A percentile compares a stretch with the other conserved stretches of the same genome.
Conservation (phyloP, 2,113 vertebrate genomes). For the Speoplatyrhinus poulsoni region DNA sequence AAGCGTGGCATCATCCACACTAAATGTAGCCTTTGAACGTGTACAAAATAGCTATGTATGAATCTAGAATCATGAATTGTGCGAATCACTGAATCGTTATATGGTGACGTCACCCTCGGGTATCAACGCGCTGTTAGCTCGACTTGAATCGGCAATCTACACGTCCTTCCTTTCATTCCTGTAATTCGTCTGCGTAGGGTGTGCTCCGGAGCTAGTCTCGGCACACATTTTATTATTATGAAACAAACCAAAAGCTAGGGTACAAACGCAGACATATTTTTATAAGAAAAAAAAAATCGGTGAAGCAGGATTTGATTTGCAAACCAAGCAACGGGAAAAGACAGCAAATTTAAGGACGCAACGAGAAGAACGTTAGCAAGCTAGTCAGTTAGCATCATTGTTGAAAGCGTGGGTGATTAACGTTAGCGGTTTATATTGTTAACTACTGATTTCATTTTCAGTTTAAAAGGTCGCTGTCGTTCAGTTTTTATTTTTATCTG, state of each 20-base stretch:
- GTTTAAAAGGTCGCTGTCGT: conserved; percentile 12
- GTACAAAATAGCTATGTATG: no score
- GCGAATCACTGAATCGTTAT: conserved; percentile 48
- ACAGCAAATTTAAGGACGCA: conserved; percentile 51
- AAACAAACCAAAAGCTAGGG: conserved; percentile 81
- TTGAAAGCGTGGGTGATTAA: conserved; percentile 58
- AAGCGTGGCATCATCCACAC: no score
- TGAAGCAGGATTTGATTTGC: conserved; percentile 82
- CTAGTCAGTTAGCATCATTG: conserved; percentile 57
- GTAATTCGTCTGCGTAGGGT: conserved; percentile 77
- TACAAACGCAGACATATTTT: conserved; percentile 75
- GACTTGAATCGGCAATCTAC: conserved; percentile 48
- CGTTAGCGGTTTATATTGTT: conserved; percentile 16
- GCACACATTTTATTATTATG: conserved; percentile 87
- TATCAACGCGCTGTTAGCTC: conserved; percentile 17
- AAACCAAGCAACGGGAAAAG: conserved; percentile 64
- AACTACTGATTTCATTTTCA: background rate
- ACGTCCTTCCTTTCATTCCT: conserved; percentile 69
- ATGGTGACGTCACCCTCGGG: conserved; percentile 27
- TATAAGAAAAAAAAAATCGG: conserved; percentile 75
- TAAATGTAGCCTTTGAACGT: no score
- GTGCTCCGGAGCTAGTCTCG: conserved; percentile 83
- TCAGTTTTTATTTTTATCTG: background rate
- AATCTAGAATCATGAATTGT: background rate
- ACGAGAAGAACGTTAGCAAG: conserved; percentile 49